Evolutionary conservation across 1,140 invertebrate species (phyloP).

Genomic region (Macrobrachium nipponense): DNA sequence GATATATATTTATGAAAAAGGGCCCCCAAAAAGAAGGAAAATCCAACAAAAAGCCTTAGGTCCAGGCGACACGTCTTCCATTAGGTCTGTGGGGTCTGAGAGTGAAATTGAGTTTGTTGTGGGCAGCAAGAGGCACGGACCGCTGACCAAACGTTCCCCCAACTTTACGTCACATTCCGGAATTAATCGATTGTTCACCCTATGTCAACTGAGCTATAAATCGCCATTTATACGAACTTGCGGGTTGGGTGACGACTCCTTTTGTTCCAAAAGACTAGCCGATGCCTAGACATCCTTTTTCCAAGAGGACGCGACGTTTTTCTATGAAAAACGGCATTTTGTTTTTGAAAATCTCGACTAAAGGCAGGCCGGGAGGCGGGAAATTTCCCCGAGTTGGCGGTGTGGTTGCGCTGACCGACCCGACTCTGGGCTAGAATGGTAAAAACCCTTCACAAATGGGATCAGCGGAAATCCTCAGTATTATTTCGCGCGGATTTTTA

Average conservation of each 20-base stretch:
- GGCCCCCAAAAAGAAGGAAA: background rate
- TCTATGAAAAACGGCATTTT: background rate
- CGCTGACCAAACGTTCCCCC: background rate
- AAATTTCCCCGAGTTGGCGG: conserved; percentile 24
- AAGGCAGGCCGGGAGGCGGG: background rate
- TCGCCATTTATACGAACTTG: too few relatives aligned
- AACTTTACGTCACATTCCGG: conserved; percentile 15
- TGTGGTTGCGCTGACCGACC: conserved; percentile 9
- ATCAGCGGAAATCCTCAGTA: conserved; percentile 41
- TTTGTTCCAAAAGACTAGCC: too few relatives aligned
- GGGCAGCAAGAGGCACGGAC: conserved; percentile 41
- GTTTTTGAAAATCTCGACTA: background rate
- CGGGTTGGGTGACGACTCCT: too few relatives aligned
- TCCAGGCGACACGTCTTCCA: conserved; percentile 53
- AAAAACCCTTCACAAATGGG: conserved; percentile 49
- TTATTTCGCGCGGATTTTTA: conserved; percentile 55
- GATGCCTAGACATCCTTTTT: too few relatives aligned
- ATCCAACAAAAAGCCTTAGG: conserved; percentile 36
- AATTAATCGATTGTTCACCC: conserved; percentile 22
- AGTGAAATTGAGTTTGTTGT: conserved; percentile 56
- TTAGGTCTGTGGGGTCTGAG: conserved; percentile 57
- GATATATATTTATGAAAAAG: background rate
- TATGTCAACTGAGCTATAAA: too few relatives aligned
- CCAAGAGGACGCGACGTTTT: too few relatives aligned
- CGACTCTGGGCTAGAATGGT: conserved; percentile 48